Evolutionary conservation across 2,888 invertebrate genomes (phyloP).

Genomic region (Chalcis sispes): DNA sequence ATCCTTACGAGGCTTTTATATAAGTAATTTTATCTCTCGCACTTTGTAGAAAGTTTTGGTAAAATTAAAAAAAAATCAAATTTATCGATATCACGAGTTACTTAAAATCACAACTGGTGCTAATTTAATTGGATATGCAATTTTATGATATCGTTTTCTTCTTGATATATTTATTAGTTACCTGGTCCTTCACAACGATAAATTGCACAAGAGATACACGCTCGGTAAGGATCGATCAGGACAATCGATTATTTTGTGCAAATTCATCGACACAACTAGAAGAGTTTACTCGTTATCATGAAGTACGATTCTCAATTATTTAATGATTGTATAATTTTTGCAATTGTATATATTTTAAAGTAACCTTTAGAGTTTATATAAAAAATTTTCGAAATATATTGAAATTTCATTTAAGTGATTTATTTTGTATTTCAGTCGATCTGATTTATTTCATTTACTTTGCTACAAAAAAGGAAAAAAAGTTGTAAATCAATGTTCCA

Average conservation of each 20-base stretch:
- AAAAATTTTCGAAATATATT: conserved; percentile 30
- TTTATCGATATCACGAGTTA: conserved; percentile 1
- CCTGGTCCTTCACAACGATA: conserved; percentile 33
- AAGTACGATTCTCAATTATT: conserved; percentile 25
- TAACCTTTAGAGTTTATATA: neutral
- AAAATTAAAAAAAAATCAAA: conserved; percentile 42
- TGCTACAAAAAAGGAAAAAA: neutral
- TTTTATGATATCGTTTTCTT: conserved; percentile 30
- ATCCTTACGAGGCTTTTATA: conserved; percentile 5
- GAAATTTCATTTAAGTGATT: conserved; percentile 6
- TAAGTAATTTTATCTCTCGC: neutral
- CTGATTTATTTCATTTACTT: neutral
- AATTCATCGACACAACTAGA: conserved; percentile 19
- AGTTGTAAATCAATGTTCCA: neutral
- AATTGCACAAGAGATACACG: conserved; percentile 2
- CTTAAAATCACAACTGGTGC: neutral
- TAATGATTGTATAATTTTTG: conserved; percentile 41
- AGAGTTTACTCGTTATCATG: conserved; percentile 24
- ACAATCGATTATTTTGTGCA: conserved; percentile 18
- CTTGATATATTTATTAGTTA: neutral
- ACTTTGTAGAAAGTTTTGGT: conserved; percentile 20
- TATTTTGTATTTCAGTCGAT: conserved; percentile 22
- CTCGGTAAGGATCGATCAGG: conserved; percentile 26
- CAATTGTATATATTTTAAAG: neutral
- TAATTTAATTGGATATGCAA: conserved; percentile 42